Conservation (phyloP, 2,797 vertebrate species). For the Hypotaenidia okinawae region DNA sequence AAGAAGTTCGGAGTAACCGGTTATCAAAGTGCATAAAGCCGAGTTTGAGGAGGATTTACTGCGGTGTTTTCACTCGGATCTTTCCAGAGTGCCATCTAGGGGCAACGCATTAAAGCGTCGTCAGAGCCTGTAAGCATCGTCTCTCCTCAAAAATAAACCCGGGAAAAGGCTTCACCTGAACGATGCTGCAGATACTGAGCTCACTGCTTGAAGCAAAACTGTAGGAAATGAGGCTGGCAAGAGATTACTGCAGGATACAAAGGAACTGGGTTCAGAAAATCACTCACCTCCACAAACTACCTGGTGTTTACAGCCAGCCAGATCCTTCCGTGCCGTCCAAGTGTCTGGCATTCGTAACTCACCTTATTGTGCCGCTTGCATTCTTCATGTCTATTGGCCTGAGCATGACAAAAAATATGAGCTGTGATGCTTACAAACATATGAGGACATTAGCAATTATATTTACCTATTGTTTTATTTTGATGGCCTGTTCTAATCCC, state of each 20-base stretch:
- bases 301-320: not conserved
- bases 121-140: not conserved
- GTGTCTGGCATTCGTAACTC: not conserved
- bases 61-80: not conserved
- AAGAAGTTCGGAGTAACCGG: not conserved
- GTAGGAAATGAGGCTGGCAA: not conserved
- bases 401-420: not conserved
- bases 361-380: not conserved
- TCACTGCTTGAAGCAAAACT: not conserved
- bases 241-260: not conserved
- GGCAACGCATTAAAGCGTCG: not conserved
- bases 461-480: not conserved
- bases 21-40: not conserved
- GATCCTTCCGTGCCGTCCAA: not conserved
- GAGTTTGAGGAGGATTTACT: not conserved
- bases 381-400: not conserved
- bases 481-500: not conserved
- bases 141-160: not conserved
- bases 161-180: not conserved
- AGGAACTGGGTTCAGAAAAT: not conserved
- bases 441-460: not conserved
- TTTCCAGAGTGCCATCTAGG: slow-evolving; percentile 35
- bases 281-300: not conserved
- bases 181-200: not conserved
- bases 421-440: not conserved